These are phyloP conservation scores for Bombyx mandarina DNA, from an alignment of 1,140 invertebrate genomes.

Conservation along the genomic window DNA sequence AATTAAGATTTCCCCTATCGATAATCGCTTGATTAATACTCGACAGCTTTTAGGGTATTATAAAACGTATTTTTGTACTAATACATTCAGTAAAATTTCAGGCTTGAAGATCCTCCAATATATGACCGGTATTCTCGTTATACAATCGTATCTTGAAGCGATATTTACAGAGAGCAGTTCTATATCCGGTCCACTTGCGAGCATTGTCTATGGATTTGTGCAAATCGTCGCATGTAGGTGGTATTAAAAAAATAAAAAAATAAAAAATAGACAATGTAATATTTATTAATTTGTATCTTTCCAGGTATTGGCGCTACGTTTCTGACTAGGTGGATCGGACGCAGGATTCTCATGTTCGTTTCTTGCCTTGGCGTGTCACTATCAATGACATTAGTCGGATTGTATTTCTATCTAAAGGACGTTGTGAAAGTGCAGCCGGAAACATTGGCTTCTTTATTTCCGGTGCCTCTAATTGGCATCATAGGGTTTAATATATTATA, in stretches of 20 bases:
- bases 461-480: conserved; percentile 71
- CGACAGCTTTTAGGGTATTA: too few species aligned
- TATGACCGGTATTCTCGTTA: conserved; percentile 77
- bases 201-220: conserved; percentile 76
- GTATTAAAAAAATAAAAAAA: background rate
- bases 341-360: conserved; percentile 77
- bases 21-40: too few species aligned
- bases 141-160: conserved; percentile 80
- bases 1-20: too few species aligned
- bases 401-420: conserved; percentile 70
- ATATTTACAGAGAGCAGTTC: conserved; percentile 71
- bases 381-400: conserved; percentile 65
- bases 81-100: conserved; percentile 17
- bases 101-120: conserved; percentile 75
- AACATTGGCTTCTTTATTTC: conserved; percentile 46
- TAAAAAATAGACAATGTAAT: background rate
- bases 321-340: conserved; percentile 82
- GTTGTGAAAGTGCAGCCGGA: conserved; percentile 32
- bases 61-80: too few species aligned
- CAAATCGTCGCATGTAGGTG: conserved; percentile 73
- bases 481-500: conserved; percentile 74
- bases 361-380: conserved; percentile 72
- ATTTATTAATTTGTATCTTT: conserved; percentile 14
- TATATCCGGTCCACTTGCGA: conserved; percentile 65
- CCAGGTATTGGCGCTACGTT: conserved; percentile 75